A percentile compares a stretch with the other conserved stretches of the same genome.
These are phyloP conservation scores for Tipula vernalis DNA, from an alignment of 2,888 invertebrate genomes.

Conservation along the genomic window DNA sequence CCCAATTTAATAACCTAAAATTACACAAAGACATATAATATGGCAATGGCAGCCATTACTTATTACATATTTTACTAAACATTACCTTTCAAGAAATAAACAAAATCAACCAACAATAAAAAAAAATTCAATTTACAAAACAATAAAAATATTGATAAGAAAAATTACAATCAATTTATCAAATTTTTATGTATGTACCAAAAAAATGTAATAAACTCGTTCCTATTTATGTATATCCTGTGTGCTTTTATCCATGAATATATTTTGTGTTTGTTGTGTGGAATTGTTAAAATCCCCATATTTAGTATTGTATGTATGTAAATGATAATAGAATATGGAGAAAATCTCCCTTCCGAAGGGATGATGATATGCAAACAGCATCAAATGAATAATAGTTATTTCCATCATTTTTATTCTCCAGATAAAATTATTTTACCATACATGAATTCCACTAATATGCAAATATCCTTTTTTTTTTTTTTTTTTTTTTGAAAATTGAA, in stretches of 20 bases:
- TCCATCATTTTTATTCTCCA: neutral
- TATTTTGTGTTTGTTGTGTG: neutral
- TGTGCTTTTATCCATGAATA: neutral
- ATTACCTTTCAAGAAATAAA: neutral
- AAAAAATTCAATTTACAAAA: neutral
- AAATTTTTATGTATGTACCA: neutral
- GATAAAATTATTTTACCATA: neutral
- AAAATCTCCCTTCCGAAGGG: neutral
- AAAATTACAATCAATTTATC: conserved; percentile 4
- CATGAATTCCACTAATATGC: neutral
- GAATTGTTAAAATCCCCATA: neutral
- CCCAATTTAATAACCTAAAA: neutral
- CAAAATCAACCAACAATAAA: neutral
- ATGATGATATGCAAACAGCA: neutral
- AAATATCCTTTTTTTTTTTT: neutral
- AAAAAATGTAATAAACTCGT: neutral
- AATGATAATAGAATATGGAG: neutral
- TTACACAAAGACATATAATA: neutral
- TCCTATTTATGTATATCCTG: neutral
- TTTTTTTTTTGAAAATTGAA: neutral
- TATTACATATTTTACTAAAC: neutral
- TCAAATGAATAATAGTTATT: neutral
- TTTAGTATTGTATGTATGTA: neutral
- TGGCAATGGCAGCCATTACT: neutral
- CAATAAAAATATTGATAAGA: neutral